phyloP scores from a whole-genome alignment of 2,888 invertebrate species.

The Junonia oenone region DNA sequence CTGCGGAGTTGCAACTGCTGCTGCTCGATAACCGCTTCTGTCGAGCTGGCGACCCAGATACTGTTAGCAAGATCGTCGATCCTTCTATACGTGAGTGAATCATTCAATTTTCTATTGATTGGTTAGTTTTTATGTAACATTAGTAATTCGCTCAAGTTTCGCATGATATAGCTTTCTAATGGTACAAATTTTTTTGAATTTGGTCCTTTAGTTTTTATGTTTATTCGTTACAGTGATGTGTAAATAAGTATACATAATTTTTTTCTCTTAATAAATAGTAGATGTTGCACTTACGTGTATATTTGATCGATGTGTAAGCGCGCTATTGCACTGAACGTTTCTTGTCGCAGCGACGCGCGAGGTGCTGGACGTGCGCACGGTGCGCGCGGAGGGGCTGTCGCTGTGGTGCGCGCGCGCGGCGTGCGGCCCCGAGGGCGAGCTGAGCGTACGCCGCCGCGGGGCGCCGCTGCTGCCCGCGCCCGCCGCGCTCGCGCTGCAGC shows the following conservation, averaged over 20 bases:
- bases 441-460: slow-evolving; percentile 69
- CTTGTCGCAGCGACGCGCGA: no score
- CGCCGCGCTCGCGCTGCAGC: slow-evolving; percentile 87
- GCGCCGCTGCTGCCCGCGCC: slow-evolving; percentile 89
- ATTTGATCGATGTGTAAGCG: no score
- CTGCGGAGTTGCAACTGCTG: slow-evolving; percentile 89
- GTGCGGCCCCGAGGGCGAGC: slow-evolving; percentile 64
- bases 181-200: no score
- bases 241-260: no score
- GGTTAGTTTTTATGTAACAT: no score
- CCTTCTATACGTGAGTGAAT: slow-evolving; percentile 44
- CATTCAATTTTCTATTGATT: neutral
- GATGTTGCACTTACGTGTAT: no score
- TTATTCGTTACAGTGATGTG: no score
- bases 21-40: slow-evolving; percentile 88
- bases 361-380: slow-evolving; percentile 86
- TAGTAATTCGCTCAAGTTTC: no score
- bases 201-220: no score
- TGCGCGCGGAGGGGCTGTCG: slow-evolving; percentile 87
- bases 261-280: no score
- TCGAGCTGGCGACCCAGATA: slow-evolving; percentile 76
- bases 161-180: no score
- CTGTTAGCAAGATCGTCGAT: slow-evolving; percentile 68
- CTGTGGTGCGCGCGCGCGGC: slow-evolving; percentile 81
- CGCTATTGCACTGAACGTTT: no score